phyloP scores from a whole-genome alignment of 1,140 invertebrate species.

The Ditylenchus dipsaci region DNA sequence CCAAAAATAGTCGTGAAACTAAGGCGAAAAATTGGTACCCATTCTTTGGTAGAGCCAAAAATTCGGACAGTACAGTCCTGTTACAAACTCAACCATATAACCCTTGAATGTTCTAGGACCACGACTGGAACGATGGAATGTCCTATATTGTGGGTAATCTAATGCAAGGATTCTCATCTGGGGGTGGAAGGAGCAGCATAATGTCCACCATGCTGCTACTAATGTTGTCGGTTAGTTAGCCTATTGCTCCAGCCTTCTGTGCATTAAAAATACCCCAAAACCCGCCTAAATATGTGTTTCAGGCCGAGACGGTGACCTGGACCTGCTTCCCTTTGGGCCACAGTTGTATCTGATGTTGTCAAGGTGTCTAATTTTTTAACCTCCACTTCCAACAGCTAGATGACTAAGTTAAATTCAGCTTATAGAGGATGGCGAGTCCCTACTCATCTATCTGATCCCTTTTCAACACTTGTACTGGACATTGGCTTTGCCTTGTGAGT shows the following conservation, averaged over 20 bases:
- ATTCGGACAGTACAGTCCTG: no score
- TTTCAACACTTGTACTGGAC: constrained; percentile 58
- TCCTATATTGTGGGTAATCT: constrained; percentile 52
- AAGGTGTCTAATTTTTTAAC: background rate
- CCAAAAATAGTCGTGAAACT: no score
- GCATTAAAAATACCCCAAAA: no score
- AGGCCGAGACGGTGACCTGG: constrained; percentile 53
- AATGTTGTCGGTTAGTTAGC: constrained; percentile 49
- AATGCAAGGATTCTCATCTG: constrained; percentile 55
- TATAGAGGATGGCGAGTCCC: constrained; percentile 27
- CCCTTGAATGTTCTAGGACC: constrained; percentile 17
- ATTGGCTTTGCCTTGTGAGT: constrained; percentile 41
- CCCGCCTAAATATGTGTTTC: no score
- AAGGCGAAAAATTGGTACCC: no score
- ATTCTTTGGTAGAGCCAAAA: no score
- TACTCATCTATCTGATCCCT: constrained; percentile 45
- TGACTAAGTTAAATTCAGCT: constrained; percentile 25
- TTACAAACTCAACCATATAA: background rate
- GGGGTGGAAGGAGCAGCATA: constrained; percentile 58
- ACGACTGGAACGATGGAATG: constrained; percentile 35
- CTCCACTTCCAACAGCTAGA: background rate
- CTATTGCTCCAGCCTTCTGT: background rate
- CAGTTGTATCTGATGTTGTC: constrained; percentile 48
- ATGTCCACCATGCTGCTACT: constrained; percentile 57
- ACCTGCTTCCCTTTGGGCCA: constrained; percentile 56